A percentile compares a stretch with the other conserved stretches of the same genome.
These are phyloP conservation scores for Bombus breviceps DNA, from an alignment of 1,140 invertebrate species.

Conservation along the genomic window DNA sequence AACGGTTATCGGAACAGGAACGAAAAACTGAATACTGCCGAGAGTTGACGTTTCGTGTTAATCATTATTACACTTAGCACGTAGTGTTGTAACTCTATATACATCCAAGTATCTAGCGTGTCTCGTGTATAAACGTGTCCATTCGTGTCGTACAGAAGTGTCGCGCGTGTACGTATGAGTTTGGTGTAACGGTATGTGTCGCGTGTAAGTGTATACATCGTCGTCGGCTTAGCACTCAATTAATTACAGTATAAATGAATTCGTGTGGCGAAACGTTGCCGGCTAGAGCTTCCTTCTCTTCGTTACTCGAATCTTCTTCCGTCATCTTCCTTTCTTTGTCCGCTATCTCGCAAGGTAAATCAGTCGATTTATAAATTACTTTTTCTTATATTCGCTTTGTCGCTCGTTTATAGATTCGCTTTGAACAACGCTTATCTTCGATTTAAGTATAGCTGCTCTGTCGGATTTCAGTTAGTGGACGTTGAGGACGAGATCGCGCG, in stretches of 20 bases:
- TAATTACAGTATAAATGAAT: conserved; percentile 66
- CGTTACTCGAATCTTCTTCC: neutral
- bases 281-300: conserved; percentile 14
- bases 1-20: neutral
- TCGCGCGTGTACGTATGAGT: neutral
- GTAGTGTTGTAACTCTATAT: conserved; percentile 45
- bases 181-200: neutral
- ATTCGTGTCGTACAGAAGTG: neutral
- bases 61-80: conserved; percentile 59
- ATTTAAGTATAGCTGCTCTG: conserved; percentile 68
- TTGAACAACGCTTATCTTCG: conserved; percentile 57
- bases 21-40: neutral
- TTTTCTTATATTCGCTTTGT: conserved; percentile 42
- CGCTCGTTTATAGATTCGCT: conserved; percentile 51
- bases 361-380: conserved; percentile 66
- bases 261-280: conserved; percentile 47
- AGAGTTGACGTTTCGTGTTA: conserved; percentile 38
- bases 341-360: conserved; percentile 52
- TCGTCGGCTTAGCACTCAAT: conserved; percentile 25
- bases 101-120: conserved; percentile 46
- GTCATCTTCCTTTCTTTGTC: neutral
- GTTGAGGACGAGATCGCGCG: conserved; percentile 63
- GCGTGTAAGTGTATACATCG: conserved; percentile 22
- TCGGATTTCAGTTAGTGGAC: conserved; percentile 53
- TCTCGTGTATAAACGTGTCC: conserved; percentile 39